A percentile compares a stretch with the other conserved stretches of the same genome.
phyloP scores from a whole-genome alignment of 1,140 invertebrate species.

The silkworm (Bombyx mori) region DNA sequence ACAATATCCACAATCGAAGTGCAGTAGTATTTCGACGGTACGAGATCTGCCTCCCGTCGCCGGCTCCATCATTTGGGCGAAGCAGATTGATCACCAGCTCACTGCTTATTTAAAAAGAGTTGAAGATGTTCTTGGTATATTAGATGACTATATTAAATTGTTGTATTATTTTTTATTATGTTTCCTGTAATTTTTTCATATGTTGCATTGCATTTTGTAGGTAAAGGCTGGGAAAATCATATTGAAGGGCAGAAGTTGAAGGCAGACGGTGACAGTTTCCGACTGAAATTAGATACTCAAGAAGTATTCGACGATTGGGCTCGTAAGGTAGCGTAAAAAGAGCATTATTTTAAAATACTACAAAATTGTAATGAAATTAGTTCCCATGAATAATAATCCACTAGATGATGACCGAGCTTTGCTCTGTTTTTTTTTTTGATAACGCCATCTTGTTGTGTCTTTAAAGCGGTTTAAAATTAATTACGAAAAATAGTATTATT shows the following conservation, averaged over 20 bases:
- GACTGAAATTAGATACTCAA: conserved; percentile 94
- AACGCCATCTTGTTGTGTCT: too few species aligned
- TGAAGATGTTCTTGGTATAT: conserved; percentile 92
- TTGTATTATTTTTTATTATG: conserved; percentile 6
- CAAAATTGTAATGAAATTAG: too few species aligned
- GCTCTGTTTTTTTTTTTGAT: too few species aligned
- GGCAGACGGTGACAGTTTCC: conserved; percentile 97
- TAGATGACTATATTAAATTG: not conserved
- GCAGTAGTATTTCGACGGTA: conserved; percentile 90
- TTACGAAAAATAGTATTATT: too few species aligned
- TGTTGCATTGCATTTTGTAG: conserved; percentile 50
- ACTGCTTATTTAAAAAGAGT: conserved; percentile 96
- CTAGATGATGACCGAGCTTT: too few species aligned
- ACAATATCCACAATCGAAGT: conserved; percentile 94
- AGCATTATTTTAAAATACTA: not conserved
- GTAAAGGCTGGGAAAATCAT: conserved; percentile 99
- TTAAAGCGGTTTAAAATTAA: too few species aligned
- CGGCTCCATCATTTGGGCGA: conserved; percentile 98
- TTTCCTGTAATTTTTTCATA: not conserved
- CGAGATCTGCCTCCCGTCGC: conserved; percentile 96
- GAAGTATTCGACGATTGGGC: conserved; percentile 99
- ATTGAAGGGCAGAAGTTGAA: conserved; percentile 99
- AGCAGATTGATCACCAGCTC: conserved; percentile 98
- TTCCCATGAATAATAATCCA: too few species aligned
- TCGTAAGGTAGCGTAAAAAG: conserved; percentile 73